Conservation (phyloP, 2,888 invertebrate genomes). For the Harpalus rubripes region DNA sequence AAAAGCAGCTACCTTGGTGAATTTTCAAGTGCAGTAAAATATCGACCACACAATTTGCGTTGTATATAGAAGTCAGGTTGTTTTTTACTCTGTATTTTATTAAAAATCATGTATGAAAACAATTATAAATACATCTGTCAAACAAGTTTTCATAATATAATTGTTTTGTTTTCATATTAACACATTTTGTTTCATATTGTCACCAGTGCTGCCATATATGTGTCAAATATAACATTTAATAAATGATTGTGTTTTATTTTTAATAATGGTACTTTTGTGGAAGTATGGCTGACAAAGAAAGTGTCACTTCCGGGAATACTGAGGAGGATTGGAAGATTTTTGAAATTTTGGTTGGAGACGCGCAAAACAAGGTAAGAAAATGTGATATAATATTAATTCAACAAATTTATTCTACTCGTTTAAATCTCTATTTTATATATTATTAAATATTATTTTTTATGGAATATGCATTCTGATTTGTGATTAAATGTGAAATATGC, state of each 20-base stretch:
- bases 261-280: conserved; percentile 45
- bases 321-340: conserved; percentile 88
- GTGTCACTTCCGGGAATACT: conserved; percentile 76
- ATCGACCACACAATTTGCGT: conserved; percentile 66
- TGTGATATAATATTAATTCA: no score
- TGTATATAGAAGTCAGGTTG: conserved; percentile 29
- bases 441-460: no score
- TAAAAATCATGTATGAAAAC: conserved; percentile 11
- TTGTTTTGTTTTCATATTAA: conserved; percentile 8
- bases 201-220: conserved; percentile 38
- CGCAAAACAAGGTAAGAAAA: conserved; percentile 78
- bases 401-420: no score
- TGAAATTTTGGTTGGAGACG: conserved; percentile 83
- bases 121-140: background rate
- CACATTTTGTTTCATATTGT: conserved; percentile 17
- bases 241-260: conserved; percentile 26
- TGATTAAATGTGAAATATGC: no score
- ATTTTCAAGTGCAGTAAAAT: conserved; percentile 63
- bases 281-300: conserved; percentile 71
- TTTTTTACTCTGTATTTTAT: conserved; percentile 41
- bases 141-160: background rate
- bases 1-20: conserved; percentile 59
- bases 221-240: conserved; percentile 34
- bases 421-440: no score
- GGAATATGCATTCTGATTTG: no score